A percentile compares a stretch with the other conserved stretches of the same genome.
Conservation (phyloP, 2,888 invertebrate species). For the Steinernema carpocapsae region DNA sequence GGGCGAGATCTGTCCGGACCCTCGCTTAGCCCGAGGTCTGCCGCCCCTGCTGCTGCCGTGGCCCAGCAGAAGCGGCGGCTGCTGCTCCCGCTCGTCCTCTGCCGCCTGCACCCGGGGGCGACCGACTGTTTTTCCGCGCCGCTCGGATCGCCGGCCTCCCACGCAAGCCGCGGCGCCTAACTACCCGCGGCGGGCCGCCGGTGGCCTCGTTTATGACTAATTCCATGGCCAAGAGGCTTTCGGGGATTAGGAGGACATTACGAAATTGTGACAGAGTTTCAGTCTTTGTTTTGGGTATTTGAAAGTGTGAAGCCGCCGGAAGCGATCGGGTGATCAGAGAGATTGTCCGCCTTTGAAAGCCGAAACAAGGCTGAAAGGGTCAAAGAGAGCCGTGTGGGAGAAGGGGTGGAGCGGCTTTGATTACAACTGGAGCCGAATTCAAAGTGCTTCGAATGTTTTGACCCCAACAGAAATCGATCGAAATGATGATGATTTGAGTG, state of each 20-base stretch:
- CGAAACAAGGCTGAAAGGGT: too few relatives aligned
- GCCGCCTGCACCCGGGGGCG: conserved; percentile 32
- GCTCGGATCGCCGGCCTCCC: neutral
- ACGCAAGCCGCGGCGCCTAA: neutral
- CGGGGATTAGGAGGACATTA: conserved; percentile 3
- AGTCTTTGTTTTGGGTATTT: too few relatives aligned
- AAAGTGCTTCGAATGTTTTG: too few relatives aligned
- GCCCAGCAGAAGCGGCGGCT: neutral
- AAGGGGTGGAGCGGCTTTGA: too few relatives aligned
- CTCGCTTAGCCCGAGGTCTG: neutral
- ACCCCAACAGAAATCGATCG: too few relatives aligned
- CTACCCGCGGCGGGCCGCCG: neutral
- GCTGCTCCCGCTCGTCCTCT: too few relatives aligned
- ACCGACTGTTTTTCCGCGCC: conserved; percentile 17
- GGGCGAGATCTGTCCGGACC: neutral
- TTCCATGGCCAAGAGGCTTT: neutral
- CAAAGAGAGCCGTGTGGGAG: too few relatives aligned
- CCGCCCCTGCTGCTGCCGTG: conserved; percentile 1
- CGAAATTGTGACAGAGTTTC: neutral
- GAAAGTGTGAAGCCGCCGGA: too few relatives aligned
- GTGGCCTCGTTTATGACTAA: neutral
- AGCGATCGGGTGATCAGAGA: too few relatives aligned
- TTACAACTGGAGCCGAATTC: too few relatives aligned
- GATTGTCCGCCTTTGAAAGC: too few relatives aligned
- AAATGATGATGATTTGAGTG: too few relatives aligned